Evolutionary conservation across 2,113 vertebrate genomes (phyloP).

Genomic region (Platysternon megacephalum): DNA sequence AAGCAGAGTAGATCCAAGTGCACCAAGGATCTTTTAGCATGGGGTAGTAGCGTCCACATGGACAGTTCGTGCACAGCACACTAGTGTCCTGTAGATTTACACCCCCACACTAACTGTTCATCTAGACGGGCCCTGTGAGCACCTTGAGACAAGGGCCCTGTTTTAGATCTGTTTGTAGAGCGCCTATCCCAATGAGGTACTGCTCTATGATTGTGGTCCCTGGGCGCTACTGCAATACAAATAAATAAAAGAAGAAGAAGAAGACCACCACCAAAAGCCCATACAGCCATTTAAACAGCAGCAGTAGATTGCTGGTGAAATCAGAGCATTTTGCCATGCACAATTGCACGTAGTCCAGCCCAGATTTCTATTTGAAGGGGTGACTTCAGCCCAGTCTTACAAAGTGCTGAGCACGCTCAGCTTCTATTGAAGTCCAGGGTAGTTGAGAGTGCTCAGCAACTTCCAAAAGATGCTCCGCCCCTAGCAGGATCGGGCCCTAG

Average conservation of each 20-base stretch:
- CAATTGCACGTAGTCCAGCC: not conserved
- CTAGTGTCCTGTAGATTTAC: not conserved
- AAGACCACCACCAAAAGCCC: not conserved
- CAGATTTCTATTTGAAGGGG: too few species aligned
- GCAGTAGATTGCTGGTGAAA: slow-evolving; percentile 5
- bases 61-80: not conserved
- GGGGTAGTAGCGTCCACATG: not conserved
- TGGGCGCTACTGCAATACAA: slow-evolving; percentile 18
- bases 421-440: not conserved
- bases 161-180: not conserved
- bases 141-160: not conserved
- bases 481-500: not conserved
- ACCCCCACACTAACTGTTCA: not conserved
- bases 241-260: slow-evolving; percentile 31
- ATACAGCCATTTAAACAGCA: slow-evolving; percentile 21
- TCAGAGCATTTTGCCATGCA: not conserved
- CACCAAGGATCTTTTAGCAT: not conserved
- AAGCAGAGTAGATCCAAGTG: not conserved
- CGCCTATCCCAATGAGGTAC: not conserved
- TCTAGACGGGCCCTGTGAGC: not conserved
- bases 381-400: not conserved
- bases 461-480: not conserved
- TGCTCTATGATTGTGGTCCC: not conserved
- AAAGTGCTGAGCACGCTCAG: slow-evolving; percentile 10
- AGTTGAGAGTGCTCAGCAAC: not conserved